Evolutionary conservation across 2,797 vertebrate genomes (phyloP).

Genomic region (Etheostoma perlongum): DNA sequence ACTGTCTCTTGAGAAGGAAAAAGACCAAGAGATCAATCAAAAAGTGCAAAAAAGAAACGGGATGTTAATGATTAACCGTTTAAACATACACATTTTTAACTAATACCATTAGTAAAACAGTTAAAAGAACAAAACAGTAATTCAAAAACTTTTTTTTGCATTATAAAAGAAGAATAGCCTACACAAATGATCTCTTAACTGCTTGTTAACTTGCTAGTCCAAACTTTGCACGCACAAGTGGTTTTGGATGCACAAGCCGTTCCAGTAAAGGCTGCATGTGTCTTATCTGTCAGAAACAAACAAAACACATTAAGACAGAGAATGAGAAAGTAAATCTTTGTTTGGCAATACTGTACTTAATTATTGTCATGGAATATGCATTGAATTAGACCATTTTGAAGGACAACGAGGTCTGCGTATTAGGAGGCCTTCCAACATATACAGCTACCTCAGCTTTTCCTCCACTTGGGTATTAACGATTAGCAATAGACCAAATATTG

Average conservation of each 20-base stretch:
- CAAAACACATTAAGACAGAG: background rate
- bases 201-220: no score
- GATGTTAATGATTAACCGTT: no score
- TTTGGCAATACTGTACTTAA: slow-evolving; percentile 4
- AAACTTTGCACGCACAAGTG: no score
- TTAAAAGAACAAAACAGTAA: no score
- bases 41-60: background rate
- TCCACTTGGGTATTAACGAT: slow-evolving; percentile 21
- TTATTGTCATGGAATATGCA: background rate
- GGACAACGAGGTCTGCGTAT: background rate
- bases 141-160: no score
- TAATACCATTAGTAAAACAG: no score
- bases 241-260: no score
- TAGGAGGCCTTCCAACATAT: slow-evolving; percentile 32
- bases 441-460: slow-evolving; percentile 42
- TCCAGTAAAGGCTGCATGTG: no score
- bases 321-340: background rate
- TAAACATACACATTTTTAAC: no score
- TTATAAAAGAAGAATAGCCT: no score
- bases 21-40: slow-evolving; percentile 2
- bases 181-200: no score
- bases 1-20: background rate
- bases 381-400: slow-evolving; percentile 18
- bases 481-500: background rate
- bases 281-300: background rate